A percentile compares a stretch with the other conserved stretches of the same genome.
phyloP scores from a whole-genome alignment of 2,113 vertebrate species.

The Eidolon helvum region DNA sequence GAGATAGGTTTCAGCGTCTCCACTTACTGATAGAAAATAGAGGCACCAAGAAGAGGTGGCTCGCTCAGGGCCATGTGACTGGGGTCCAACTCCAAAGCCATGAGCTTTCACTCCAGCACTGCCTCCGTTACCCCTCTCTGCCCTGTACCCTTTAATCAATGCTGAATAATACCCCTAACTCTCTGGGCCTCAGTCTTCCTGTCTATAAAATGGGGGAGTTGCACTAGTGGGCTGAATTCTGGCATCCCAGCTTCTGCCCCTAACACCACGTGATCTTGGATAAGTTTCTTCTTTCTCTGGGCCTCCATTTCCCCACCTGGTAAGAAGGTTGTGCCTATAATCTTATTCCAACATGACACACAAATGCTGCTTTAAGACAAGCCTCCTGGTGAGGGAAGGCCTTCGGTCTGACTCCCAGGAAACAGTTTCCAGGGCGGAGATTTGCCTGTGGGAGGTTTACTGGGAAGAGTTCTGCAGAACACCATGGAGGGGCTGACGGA shows the following conservation, averaged over 20 bases:
- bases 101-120: neutral
- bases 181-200: neutral
- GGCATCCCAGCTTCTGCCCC: neutral
- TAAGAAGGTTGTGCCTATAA: neutral
- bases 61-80: accelerated
- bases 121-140: neutral
- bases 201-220: neutral
- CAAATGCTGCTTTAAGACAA: neutral
- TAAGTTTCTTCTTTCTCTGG: neutral
- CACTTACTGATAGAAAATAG: neutral
- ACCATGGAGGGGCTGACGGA: accelerated
- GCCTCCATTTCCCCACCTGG: neutral
- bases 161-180: neutral
- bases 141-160: neutral
- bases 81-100: neutral
- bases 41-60: neutral
- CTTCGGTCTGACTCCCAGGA: neutral
- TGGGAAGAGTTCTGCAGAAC: neutral
- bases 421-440: neutral
- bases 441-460: neutral
- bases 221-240: no score
- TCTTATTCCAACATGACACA: neutral
- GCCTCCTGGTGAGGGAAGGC: neutral
- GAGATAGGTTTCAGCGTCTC: neutral
- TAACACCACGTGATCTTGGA: neutral